Evolutionary conservation across 2,113 vertebrate species (phyloP).

Genomic region (Megaptera novaeangliae): DNA sequence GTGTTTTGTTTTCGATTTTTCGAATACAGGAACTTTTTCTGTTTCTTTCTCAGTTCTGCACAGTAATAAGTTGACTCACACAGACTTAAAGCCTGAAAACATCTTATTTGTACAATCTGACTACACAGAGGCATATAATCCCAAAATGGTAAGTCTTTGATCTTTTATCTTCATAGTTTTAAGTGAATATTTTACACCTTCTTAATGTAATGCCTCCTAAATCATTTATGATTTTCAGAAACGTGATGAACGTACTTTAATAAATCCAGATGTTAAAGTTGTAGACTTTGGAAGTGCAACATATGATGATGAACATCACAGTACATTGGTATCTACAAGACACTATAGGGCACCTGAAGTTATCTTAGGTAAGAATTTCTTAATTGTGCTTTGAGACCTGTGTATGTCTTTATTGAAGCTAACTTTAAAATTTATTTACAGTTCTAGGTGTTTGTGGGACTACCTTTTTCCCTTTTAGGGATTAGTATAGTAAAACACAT

Average conservation of each 20-base stretch:
- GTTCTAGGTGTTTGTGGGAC: neutral
- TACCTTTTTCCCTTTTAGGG: neutral
- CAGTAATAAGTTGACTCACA: conserved; percentile 91
- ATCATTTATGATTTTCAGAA: conserved; percentile 79
- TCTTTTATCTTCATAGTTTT: neutral
- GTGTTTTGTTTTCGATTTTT: neutral
- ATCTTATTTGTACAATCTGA: conserved; percentile 91
- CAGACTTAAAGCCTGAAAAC: conserved; percentile 94
- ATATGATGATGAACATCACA: conserved; percentile 88
- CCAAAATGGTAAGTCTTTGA: conserved; percentile 80
- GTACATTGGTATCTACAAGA: conserved; percentile 87
- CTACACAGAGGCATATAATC: conserved; percentile 86
- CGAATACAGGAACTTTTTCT: neutral
- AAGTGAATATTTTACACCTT: neutral
- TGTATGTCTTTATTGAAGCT: neutral
- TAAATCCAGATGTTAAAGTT: conserved; percentile 87
- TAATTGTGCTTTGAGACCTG: neutral
- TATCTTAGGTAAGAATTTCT: conserved; percentile 83
- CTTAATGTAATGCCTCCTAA: neutral
- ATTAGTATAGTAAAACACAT: neutral
- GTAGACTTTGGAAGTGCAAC: conserved; percentile 91
- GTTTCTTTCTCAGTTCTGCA: conserved; percentile 86
- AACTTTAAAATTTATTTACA: neutral
- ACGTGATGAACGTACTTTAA: conserved; percentile 86
- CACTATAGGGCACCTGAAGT: conserved; percentile 92